Conservation (phyloP, 2,888 invertebrate genomes). For the Folsomia candida region DNA sequence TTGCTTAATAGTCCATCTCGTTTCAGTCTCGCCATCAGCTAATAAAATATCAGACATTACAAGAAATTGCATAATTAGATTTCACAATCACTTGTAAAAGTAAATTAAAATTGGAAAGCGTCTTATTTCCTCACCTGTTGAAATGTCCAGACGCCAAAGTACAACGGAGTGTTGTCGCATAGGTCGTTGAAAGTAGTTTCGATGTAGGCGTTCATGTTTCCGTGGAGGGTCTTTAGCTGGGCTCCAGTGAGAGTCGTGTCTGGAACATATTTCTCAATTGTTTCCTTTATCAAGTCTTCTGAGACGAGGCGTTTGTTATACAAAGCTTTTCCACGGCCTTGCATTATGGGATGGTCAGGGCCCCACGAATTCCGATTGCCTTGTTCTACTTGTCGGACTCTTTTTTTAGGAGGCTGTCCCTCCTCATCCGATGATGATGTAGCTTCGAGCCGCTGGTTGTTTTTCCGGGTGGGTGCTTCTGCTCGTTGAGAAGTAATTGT, state of each 20-base stretch:
- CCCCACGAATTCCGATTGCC: background rate
- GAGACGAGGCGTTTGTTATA: background rate
- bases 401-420: too few species aligned
- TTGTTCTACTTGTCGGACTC: background rate
- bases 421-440: too few species aligned
- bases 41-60: too few species aligned
- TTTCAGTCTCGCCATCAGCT: background rate
- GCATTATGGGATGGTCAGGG: background rate
- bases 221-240: background rate
- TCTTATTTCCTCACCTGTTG: background rate
- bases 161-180: background rate
- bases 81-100: background rate
- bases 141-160: background rate
- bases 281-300: background rate
- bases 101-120: background rate
- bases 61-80: background rate
- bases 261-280: background rate
- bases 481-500: too few species aligned
- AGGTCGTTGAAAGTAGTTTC: background rate
- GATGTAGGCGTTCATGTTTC: background rate
- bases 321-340: background rate
- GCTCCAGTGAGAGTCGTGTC: background rate
- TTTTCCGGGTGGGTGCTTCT: too few species aligned
- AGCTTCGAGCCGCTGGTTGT: too few species aligned
- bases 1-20: background rate